Percentiles rank a stretch among this genome's conserved stretches.
Conservation (phyloP, 2,888 invertebrate species). For the Cantharis flavilabris region DNA sequence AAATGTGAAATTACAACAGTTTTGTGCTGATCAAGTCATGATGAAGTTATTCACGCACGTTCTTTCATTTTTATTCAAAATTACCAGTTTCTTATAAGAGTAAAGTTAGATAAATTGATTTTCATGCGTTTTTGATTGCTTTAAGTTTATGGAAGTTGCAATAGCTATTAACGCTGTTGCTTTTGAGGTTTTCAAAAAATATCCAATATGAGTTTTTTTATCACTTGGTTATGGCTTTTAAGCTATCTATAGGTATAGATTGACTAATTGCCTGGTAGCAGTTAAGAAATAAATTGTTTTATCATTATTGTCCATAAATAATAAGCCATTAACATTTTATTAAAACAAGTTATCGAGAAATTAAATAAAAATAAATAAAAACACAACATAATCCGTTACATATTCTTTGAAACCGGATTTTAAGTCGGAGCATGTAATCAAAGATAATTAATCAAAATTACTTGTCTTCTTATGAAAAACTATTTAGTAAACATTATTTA, state of each 20-base stretch:
- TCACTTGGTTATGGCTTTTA: neutral
- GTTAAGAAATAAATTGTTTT: neutral
- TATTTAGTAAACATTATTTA: neutral
- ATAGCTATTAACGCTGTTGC: neutral
- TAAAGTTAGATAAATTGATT: neutral
- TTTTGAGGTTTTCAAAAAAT: neutral
- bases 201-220: neutral
- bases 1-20: neutral
- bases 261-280: neutral
- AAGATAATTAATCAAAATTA: slow-evolving; percentile 23
- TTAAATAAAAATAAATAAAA: slow-evolving; percentile 9
- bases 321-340: slow-evolving; percentile 7
- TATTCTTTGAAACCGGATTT: slow-evolving; percentile 8
- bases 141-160: neutral
- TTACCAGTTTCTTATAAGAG: neutral
- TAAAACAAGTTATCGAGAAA: slow-evolving; percentile 20
- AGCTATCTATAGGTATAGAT: neutral
- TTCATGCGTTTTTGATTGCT: neutral
- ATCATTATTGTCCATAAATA: neutral
- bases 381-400: slow-evolving; percentile 9
- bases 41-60: neutral
- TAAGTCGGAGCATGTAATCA: slow-evolving; percentile 9
- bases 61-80: neutral
- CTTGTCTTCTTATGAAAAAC: slow-evolving; percentile 2
- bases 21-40: neutral